Base-by-base conservation (phyloP, 2,888 invertebrate genomes). In the Acronicta leporina region DNA sequence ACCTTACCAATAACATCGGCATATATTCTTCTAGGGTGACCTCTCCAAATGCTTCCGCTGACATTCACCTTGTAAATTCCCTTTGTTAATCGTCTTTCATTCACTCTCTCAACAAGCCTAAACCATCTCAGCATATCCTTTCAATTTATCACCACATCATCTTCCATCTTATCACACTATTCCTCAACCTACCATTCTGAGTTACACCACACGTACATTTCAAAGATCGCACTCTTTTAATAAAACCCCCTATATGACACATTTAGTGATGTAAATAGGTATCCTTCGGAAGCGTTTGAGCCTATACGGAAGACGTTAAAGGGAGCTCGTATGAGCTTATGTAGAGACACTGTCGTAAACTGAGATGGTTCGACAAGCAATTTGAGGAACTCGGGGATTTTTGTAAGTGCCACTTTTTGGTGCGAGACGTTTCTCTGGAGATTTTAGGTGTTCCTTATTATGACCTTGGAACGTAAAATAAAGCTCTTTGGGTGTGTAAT, bases 311-410 rank as follows among this genome's bases (percentile, higher is more conserved):
- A 49, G 35, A 48, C 68, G 63, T 68, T 68, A 58, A 48, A 52
- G 52, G 45, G 40, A 48, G 48, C 58, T 59, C 44, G 45, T 16
- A 60, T 66, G 54, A 54, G 73, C 69, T 73, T 63, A 74, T 60
- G 61, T 55, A 42, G 35, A 67, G 67, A 69, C 64, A 60, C 47
- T 69, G 54, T 77, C 75, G 78, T 77, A 77, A 77, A 75, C 48
- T 53, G 65, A 46, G 60, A 66, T 68, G 75, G 73, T 78, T 75
- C 75, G 76, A 75, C 78, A 77, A 77, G 75, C 78, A 66, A 77
- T 76, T 69, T 68, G 71, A 68, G 55, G 63, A 68, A 68, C 56
- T 62, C 52, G 38, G 38, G 68, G 69, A 57, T 68, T 68, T 38
- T 61, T 25, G 49, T 71, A 40, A 71, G 48, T 57, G 48, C 33